A percentile compares a stretch with the other conserved stretches of the same genome.
phyloP scores from a whole-genome alignment of 2,888 invertebrate genomes.

The Erannis defoliaria region DNA sequence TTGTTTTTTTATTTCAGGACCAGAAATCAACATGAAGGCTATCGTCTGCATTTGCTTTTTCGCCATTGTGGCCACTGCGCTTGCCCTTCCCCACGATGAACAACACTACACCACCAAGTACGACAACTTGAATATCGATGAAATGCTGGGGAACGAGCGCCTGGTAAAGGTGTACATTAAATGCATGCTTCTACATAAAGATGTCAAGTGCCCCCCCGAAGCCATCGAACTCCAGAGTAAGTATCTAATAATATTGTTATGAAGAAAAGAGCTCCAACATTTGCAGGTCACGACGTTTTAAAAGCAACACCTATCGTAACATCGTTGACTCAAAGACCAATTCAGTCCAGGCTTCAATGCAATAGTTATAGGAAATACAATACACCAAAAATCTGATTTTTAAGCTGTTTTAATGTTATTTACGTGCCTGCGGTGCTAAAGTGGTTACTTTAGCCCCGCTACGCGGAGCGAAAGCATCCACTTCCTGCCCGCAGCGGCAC shows the following conservation, averaged over 20 bases:
- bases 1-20: neutral
- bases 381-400: no score
- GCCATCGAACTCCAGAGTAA: conserved; percentile 69
- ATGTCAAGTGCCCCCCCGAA: conserved; percentile 88
- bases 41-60: conserved; percentile 29
- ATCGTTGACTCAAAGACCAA: no score
- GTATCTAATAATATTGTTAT: neutral
- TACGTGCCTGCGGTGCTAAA: no score
- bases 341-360: no score
- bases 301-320: no score
- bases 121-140: conserved; percentile 89
- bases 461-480: no score
- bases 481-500: no score
- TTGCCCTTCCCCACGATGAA: conserved; percentile 20
- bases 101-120: conserved; percentile 88
- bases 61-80: conserved; percentile 18
- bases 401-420: no score
- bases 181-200: conserved; percentile 88
- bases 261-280: no score
- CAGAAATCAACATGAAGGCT: conserved; percentile 35
- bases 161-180: conserved; percentile 84
- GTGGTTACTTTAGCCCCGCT: no score
- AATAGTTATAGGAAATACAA: no score
- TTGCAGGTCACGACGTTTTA: no score
- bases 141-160: conserved; percentile 88